Evolutionary conservation across 2,888 invertebrate species (phyloP).

Genomic region (Strigamia crassipes): DNA sequence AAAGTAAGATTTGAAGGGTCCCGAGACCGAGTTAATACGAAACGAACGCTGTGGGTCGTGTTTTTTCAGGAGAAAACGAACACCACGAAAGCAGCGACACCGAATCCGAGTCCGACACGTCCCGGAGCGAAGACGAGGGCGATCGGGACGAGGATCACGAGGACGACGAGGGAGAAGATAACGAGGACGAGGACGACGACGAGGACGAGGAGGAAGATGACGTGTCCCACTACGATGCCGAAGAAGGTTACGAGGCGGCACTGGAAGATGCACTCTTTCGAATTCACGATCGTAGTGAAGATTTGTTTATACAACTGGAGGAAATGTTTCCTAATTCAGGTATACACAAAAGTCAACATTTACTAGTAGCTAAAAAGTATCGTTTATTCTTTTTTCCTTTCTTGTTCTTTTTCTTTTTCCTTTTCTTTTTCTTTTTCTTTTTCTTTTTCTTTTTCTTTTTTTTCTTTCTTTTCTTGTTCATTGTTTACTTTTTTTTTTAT

Average conservation of each 20-base stretch:
- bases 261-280: slow-evolving; percentile 52
- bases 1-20: slow-evolving; percentile 51
- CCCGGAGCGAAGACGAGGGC: slow-evolving; percentile 50
- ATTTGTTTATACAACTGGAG: slow-evolving; percentile 53
- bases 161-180: slow-evolving; percentile 48
- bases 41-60: not conserved
- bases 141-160: slow-evolving; percentile 48
- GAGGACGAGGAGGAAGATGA: slow-evolving; percentile 50
- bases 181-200: slow-evolving; percentile 50
- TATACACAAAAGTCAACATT: not conserved
- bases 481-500: not conserved
- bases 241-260: slow-evolving; percentile 51
- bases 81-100: slow-evolving; percentile 49
- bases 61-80: slow-evolving; percentile 48
- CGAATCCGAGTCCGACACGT: slow-evolving; percentile 50
- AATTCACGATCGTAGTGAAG: slow-evolving; percentile 52
- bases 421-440: not conserved
- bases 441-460: not conserved
- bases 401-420: not conserved
- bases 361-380: not conserved
- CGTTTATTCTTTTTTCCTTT: too few species aligned
- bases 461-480: not conserved
- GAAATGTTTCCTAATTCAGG: slow-evolving; percentile 53
- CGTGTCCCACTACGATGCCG: slow-evolving; percentile 51
- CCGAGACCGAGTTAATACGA: too few species aligned